Base-by-base conservation (phyloP, 1,140 invertebrate species). In the Bombus superbus region DNA sequence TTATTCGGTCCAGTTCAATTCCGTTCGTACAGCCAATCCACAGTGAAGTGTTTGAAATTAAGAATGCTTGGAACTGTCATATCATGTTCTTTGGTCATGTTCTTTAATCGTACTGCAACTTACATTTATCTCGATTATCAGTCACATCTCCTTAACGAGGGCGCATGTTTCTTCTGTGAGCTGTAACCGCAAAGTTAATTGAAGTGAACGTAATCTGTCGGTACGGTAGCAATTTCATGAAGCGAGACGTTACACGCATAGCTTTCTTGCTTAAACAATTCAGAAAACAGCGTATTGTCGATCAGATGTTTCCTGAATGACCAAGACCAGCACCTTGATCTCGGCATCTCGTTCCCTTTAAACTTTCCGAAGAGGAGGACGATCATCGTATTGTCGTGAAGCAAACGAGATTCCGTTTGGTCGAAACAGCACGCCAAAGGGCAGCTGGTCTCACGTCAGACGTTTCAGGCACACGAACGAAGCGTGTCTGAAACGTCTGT, bases 401-500 rank as follows among this genome's bases (percentile, higher is more conserved):
- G 47, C 80, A 89, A 88, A 90, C 86, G 89, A 90, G 86, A 90
- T 90, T 87, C 86, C 82, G 83, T 90, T 90, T 72, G 89, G 79
- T 66, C 75, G 77, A 71, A 74, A 78, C 88, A 83, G 85, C 85
- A 89, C 80, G 80, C 80, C 80, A 86, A 89, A 84, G 72, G 85
- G 88, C 88, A 89, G 88, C 88, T 89, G 88, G 88, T 81, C 85
- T 76, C 85, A 62, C 88, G 86, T 88, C 89, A 90, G 86, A 85
- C 89, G 86, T 90, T 88, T 79, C 88, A 73, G 89, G 89, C 89
- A 90, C 88, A 90, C 89, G 88, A 89, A 81, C 88, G 88, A 86
- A 89, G 89, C 83, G 88, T 88, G 88, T 82, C 86, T 85, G 75
- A 69, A 74, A 75, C 44, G 71, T 74, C 38, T 68, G 38, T 81